Evolutionary conservation across 2,888 invertebrate genomes (phyloP).

Genomic region (Drosophila koepferae): DNA sequence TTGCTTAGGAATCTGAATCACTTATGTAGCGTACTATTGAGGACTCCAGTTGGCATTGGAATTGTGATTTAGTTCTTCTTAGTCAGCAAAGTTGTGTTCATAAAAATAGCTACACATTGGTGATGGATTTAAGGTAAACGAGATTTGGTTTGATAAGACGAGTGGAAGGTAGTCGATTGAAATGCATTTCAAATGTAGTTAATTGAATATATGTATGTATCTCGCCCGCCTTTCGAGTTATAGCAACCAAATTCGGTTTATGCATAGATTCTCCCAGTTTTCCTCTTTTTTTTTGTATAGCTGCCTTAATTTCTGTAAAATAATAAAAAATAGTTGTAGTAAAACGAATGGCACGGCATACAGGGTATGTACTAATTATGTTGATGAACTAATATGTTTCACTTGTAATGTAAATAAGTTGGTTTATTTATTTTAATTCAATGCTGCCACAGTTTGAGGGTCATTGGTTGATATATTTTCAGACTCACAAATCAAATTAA

Average conservation of each 20-base stretch:
- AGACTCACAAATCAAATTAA: not conserved
- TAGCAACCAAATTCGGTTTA: too few relatives aligned
- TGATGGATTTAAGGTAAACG: too few relatives aligned
- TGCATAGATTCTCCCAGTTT: not conserved
- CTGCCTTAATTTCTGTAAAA: not conserved
- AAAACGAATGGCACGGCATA: not conserved
- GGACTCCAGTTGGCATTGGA: not conserved
- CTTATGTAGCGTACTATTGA: not conserved
- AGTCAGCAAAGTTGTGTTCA: not conserved
- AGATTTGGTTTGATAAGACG: too few relatives aligned
- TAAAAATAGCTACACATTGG: not conserved
- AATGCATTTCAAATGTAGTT: not conserved
- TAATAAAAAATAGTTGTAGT: not conserved
- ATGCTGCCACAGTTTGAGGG: not conserved
- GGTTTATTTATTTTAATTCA: not conserved
- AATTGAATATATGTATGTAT: not conserved
- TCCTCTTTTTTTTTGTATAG: not conserved
- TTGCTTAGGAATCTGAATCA: not conserved
- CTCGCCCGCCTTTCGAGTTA: too few relatives aligned
- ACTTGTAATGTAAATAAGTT: too few relatives aligned
- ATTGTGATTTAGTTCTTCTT: not conserved
- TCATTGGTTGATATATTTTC: not conserved
- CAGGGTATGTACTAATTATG: too few relatives aligned
- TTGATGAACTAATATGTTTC: too few relatives aligned
- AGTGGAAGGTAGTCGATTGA: too few relatives aligned